Percentiles rank a stretch among this genome's conserved stretches.
These are phyloP conservation scores for Lasius platythorax DNA, from an alignment of 2,888 invertebrate species.

Conservation along the genomic window DNA sequence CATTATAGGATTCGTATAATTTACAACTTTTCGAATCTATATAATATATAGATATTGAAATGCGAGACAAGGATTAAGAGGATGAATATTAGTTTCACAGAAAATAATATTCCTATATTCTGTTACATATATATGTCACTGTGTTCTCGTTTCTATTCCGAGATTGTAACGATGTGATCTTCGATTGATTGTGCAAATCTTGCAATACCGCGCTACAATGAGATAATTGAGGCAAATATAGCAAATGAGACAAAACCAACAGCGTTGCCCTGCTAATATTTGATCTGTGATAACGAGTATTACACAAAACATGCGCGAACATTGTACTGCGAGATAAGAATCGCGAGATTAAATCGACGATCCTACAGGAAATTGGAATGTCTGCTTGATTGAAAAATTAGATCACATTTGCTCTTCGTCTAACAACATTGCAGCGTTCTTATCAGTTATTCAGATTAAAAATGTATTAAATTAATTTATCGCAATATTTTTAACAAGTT, in stretches of 20 bases:
- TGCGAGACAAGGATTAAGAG: not conserved
- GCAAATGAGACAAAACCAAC: slow-evolving; percentile 35
- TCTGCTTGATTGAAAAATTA: not conserved
- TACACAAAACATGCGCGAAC: slow-evolving; percentile 2
- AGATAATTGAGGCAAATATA: slow-evolving; percentile 35
- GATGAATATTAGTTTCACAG: not conserved
- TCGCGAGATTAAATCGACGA: slow-evolving; percentile 16
- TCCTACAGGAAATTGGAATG: not conserved
- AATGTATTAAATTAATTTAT: not conserved
- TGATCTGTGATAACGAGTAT: slow-evolving; percentile 42
- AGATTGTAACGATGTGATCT: not conserved
- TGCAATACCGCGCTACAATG: slow-evolving; percentile 12
- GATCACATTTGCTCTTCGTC: not conserved
- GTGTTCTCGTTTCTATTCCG: not conserved
- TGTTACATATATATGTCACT: not conserved
- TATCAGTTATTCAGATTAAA: not conserved
- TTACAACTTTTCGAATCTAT: not conserved
- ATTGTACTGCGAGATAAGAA: not conserved
- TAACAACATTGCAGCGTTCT: not conserved
- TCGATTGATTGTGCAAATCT: slow-evolving; percentile 14
- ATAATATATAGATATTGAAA: not conserved
- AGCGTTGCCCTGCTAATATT: slow-evolving; percentile 27
- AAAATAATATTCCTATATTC: not conserved
- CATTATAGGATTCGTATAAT: not conserved
- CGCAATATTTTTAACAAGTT: not conserved